These are phyloP conservation scores for Oceanodroma tethys DNA, from an alignment of 2,113 vertebrate species.

Conservation along the genomic window DNA sequence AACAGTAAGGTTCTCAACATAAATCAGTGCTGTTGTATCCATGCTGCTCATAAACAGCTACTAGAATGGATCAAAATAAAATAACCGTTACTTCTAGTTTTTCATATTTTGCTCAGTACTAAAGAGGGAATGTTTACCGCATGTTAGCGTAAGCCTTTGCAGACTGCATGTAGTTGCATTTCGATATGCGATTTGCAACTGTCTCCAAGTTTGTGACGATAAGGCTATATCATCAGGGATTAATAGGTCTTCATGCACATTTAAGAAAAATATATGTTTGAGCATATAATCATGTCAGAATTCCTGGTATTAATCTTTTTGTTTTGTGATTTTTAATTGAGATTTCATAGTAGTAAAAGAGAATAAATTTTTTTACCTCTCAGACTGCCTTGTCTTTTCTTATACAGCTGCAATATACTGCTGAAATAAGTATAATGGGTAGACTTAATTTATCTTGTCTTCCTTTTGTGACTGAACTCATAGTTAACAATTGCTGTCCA, in stretches of 20 bases:
- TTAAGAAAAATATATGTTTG: neutral
- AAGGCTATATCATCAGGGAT: neutral
- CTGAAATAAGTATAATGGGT: neutral
- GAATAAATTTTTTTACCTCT: neutral
- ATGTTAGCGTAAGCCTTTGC: neutral
- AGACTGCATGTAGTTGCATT: neutral
- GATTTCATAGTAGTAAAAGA: neutral
- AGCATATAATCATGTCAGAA: neutral
- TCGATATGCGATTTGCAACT: neutral
- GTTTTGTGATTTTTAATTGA: neutral
- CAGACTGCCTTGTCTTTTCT: neutral
- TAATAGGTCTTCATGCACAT: neutral
- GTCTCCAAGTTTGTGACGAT: neutral
- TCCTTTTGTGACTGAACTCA: neutral
- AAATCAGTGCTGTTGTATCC: neutral
- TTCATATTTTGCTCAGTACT: neutral
- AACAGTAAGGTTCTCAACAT: neutral
- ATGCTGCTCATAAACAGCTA: neutral
- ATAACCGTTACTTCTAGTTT: neutral
- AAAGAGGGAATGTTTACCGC: neutral
- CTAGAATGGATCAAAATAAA: neutral
- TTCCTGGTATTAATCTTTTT: neutral
- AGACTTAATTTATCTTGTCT: neutral
- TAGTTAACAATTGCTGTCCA: neutral
- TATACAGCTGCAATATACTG: neutral